Percentiles rank a stretch among this genome's conserved stretches.
These are phyloP conservation scores for Sarcophaga peregrina DNA, from an alignment of 1,140 invertebrate species.

Conservation along the genomic window DNA sequence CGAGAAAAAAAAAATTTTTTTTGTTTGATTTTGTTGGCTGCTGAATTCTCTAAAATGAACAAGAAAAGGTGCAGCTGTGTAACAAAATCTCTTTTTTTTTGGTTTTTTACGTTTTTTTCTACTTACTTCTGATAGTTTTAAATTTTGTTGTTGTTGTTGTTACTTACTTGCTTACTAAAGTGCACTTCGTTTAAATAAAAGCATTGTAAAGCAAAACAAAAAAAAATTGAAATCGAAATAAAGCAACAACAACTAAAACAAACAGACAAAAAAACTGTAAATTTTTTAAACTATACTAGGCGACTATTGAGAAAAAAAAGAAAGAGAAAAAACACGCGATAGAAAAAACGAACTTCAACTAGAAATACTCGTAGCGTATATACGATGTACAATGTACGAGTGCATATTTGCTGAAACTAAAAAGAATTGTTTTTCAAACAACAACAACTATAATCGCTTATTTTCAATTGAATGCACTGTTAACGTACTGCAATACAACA, in stretches of 20 bases:
- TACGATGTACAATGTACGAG: background rate
- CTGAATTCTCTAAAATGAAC: background rate
- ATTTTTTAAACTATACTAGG: constrained; percentile 31
- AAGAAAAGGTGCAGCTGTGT: constrained; percentile 34
- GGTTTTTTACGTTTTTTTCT: background rate
- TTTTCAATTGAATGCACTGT: constrained; percentile 36
- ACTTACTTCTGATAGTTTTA: background rate
- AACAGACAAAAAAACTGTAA: constrained; percentile 1
- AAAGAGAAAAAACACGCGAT: background rate
- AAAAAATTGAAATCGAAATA: no score
- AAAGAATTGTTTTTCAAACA: constrained; percentile 37
- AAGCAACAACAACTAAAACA: background rate
- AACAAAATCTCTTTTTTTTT: constrained; percentile 4
- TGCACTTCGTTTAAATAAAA: constrained; percentile 30
- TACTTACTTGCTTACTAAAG: constrained; percentile 2
- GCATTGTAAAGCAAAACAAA: background rate
- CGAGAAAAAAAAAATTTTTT: background rate
- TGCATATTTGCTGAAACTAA: constrained; percentile 25
- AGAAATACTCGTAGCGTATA: background rate
- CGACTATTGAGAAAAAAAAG: background rate
- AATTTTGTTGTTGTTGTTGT: background rate
- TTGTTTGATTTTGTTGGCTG: no score
- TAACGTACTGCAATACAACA: constrained; percentile 27
- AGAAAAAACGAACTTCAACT: background rate
- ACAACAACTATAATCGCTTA: constrained; percentile 35